Evolutionary conservation across 2,797 vertebrate genomes (phyloP), one percentile per base, ranked within the genome.

Genomic region (Cirrhinus molitorella): DNA sequence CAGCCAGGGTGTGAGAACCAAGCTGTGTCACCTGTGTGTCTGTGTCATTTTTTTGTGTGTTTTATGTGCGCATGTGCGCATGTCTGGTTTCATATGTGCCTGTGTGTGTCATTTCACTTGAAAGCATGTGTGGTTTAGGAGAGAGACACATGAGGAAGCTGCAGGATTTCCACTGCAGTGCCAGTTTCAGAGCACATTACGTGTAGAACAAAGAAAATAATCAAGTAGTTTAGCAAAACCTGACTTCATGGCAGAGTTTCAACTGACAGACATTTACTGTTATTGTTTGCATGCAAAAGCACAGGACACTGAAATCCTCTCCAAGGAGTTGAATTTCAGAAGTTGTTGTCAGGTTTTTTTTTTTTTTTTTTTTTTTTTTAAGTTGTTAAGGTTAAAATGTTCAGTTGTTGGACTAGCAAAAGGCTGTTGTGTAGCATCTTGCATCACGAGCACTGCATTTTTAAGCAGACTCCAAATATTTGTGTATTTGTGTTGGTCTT

Each of bases 1-100:
- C 67, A 85, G 84, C 77, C 81, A 53, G 88, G 88, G 93, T 93
- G 92, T 92, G 93, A 91, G 88, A 91, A 88, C 49, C 81, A 89
- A 83, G 79, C 37, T 87, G 83, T 83, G 82, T 75, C 65, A 65
- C 72, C 31, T 79, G 59, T 81, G 71, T 79, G 77, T 67, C 61
- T 83, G 4, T 71, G 74, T 83, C 73, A 59, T 75, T 57, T 65
- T 63, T 66, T 31, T 66, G 37, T 45, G n/a, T 57, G 34, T 79
- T 77, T 14, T 72, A 21, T 72, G 47, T 72, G 76, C 21, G 71
- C 72, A 21, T 51, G 34, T 76, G 25, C 23, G 3, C 87, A 31
- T 25, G 75, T 53, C 57, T 68, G 75, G 80, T 51, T 70, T 73
- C 65, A 83, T 87, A 86, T 86, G 79, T 79, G 55, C 45, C 23